Percentiles rank a stretch among this genome's conserved stretches.
These are phyloP conservation scores for Megaustenia siamemsis DNA, from an alignment of 2,888 invertebrate species.

Conservation along the genomic window DNA sequence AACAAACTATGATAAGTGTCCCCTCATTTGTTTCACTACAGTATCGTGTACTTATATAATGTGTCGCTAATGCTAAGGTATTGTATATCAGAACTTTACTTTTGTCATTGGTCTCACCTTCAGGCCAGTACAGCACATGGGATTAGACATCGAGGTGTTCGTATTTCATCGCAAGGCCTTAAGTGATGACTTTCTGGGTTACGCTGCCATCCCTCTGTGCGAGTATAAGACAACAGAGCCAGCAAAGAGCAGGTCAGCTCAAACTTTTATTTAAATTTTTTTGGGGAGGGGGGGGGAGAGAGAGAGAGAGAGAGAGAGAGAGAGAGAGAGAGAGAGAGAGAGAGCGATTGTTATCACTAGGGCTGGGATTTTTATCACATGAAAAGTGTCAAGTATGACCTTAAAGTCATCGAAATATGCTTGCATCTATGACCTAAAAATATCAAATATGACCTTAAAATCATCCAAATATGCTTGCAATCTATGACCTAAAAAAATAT, in stretches of 20 bases:
- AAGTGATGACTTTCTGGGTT: constrained; percentile 95
- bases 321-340: constrained; percentile 14
- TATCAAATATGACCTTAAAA: too few relatives aligned
- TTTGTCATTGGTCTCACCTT: background rate
- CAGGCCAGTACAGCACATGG: constrained; percentile 68
- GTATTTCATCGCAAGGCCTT: constrained; percentile 93
- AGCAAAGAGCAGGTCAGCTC: constrained; percentile 87
- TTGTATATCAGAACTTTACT: background rate
- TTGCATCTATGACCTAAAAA: too few relatives aligned
- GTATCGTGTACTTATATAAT: background rate
- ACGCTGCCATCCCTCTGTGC: constrained; percentile 90
- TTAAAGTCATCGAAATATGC: too few relatives aligned
- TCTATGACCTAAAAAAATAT: too few relatives aligned
- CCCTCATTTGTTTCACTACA: too few relatives aligned
- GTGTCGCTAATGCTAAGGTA: background rate
- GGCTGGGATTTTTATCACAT: background rate
- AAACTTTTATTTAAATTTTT: too few relatives aligned
- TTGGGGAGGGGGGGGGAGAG: background rate
- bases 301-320: constrained; percentile 13
- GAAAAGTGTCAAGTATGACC: too few relatives aligned
- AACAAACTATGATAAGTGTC: too few relatives aligned
- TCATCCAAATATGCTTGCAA: too few relatives aligned
- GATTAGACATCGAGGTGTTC: constrained; percentile 86
- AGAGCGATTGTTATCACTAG: too few relatives aligned
- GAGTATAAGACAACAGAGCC: constrained; percentile 95